Conservation (phyloP, 2,113 vertebrate species). For the Candoia aspera region DNA sequence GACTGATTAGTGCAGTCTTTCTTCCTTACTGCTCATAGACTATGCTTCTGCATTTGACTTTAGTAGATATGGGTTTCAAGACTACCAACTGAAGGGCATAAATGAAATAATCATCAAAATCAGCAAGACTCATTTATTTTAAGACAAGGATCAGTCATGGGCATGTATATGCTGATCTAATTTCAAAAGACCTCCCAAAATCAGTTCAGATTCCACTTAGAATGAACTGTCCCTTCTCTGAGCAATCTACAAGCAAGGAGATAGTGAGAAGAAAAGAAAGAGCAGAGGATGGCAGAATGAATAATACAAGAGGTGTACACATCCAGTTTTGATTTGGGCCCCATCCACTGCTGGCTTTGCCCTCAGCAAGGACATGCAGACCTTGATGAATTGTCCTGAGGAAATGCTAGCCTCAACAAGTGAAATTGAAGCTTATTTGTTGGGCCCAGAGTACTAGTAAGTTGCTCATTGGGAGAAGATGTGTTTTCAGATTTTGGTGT, state of each 20-base stretch:
- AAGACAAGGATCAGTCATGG: background rate
- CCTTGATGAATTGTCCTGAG: background rate
- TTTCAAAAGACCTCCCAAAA: background rate
- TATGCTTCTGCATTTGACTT: background rate
- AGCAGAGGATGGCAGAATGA: background rate
- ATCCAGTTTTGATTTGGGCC: background rate
- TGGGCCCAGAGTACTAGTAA: slow-evolving; percentile 25
- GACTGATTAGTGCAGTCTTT: background rate
- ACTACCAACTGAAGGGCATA: background rate
- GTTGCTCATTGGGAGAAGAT: background rate
- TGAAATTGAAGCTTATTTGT: background rate
- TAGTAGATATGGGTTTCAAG: background rate
- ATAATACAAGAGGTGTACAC: background rate
- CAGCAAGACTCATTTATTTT: background rate
- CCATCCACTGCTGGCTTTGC: background rate
- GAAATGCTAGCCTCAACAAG: background rate
- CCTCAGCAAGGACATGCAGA: background rate
- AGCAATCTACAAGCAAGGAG: background rate
- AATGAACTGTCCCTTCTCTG: background rate
- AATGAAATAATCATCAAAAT: background rate
- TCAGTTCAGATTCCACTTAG: background rate
- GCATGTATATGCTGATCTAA: background rate
- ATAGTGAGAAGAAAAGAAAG: background rate
- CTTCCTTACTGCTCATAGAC: background rate
- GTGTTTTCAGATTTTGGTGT: background rate